These are phyloP conservation scores for Scaptomyza tumidula DNA, from an alignment of 2,888 invertebrate genomes.

Conservation along the genomic window DNA sequence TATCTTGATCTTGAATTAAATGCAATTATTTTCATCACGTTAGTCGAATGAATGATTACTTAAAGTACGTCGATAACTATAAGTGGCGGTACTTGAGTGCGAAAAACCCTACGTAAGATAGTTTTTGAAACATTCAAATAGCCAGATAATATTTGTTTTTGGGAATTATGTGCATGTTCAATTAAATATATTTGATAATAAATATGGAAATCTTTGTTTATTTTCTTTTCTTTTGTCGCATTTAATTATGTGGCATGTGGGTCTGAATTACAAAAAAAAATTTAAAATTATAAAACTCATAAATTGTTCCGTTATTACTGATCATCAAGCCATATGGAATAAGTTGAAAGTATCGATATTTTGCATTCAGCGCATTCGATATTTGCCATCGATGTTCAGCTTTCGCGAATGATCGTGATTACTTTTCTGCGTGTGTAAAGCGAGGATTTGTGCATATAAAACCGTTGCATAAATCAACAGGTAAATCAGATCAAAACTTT, in stretches of 20 bases:
- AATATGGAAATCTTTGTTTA: not conserved
- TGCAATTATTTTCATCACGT: slow-evolving; percentile 43
- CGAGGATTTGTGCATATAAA: slow-evolving; percentile 68
- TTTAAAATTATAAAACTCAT: not conserved
- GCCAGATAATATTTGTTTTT: not conserved
- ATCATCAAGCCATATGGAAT: not conserved
- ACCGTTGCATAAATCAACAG: slow-evolving; percentile 72
- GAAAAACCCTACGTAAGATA: not conserved
- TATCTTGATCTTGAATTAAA: slow-evolving; percentile 43
- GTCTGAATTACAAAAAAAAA: not conserved
- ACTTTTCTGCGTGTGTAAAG: slow-evolving; percentile 47
- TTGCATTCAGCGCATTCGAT: slow-evolving; percentile 28
- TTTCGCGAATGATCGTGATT: slow-evolving; percentile 54
- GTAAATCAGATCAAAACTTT: slow-evolving; percentile 55
- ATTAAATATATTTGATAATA: not conserved
- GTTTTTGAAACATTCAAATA: not conserved
- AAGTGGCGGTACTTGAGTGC: slow-evolving; percentile 6
- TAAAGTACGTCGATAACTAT: slow-evolving; percentile 1
- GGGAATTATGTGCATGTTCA: not conserved
- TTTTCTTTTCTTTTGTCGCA: not conserved
- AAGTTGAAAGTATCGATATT: slow-evolving; percentile 33
- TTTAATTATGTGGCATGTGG: not conserved
- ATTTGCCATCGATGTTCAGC: slow-evolving; percentile 23
- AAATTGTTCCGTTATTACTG: slow-evolving; percentile 35
- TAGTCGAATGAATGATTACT: slow-evolving; percentile 30